A percentile compares a stretch with the other conserved stretches of the same genome.
Evolutionary conservation across 2,797 vertebrate species (phyloP).

Genomic region (Sebastes melanostomus): DNA sequence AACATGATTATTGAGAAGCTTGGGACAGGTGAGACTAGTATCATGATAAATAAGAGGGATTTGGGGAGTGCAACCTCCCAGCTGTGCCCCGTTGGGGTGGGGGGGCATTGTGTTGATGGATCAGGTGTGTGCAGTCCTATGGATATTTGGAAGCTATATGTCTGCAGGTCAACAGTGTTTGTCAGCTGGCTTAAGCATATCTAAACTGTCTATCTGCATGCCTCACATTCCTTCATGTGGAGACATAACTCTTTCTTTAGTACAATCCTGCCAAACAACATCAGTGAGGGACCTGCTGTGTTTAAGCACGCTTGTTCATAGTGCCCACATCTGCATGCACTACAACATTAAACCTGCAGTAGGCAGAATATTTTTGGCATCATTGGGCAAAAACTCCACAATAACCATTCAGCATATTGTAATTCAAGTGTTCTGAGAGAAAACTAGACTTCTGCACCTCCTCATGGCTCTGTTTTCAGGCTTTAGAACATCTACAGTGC

Average conservation of each 20-base stretch:
- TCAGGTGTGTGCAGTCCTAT: background rate
- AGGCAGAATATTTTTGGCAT: no score
- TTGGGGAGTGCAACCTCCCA: background rate
- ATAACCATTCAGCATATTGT: no score
- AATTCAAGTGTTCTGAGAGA: no score
- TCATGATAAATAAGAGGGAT: background rate
- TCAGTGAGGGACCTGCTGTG: background rate
- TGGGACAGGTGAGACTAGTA: background rate
- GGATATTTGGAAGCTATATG: background rate
- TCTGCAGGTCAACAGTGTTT: background rate
- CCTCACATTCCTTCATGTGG: background rate
- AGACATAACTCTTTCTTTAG: background rate
- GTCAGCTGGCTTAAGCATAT: background rate
- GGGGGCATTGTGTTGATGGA: background rate
- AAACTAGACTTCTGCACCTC: no score
- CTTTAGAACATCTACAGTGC: no score
- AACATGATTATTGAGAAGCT: background rate
- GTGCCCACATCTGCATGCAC: constrained; percentile 18
- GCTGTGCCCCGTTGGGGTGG: background rate
- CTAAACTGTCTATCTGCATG: background rate
- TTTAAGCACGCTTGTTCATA: no score
- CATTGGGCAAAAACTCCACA: no score
- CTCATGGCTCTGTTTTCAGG: no score
- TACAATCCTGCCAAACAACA: background rate
- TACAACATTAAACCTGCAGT: background rate